Base-by-base conservation (phyloP, 2,113 vertebrate species). In the Lepisosteus oculatus region DNA sequence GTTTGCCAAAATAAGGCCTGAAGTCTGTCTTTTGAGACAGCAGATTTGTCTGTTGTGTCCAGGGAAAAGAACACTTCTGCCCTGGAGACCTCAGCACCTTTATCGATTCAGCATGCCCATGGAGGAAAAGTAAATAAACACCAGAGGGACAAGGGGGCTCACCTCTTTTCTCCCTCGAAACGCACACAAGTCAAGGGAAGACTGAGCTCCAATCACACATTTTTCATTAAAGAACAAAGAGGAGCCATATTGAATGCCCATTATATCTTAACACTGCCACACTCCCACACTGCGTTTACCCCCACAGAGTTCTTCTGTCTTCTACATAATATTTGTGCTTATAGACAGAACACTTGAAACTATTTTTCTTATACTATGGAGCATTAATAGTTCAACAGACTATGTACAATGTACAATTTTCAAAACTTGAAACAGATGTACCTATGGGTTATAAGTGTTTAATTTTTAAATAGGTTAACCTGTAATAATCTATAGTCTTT, bases 61-160 rank as follows among this genome's bases (percentile, higher is more conserved):
- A 29, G 43, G 54, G 6, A 72, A 55, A n/a, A 47, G 15, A 8
- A 68, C 15, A 14, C 47, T 5, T 74, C 78, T 51, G 74, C 76
- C 78, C 75, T 74, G 65, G 72, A 55, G 80, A 78, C 79, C 76
- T 77, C 72, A 80, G 78, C 86, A 81, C 79, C 76, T 85, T 78
- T 84, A 82, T 88, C 85, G 86, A 83, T 82, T 85, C 88, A 90
- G 90, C 86, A 90, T 90, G 87, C 88, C 80, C 83, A 78, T 86
- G 69, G 76, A 85, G 84, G 88, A 80, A 93, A 88, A 92, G 88
- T 89, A 90, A 92, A 92, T 91, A 93, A 93, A 93, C 86, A 92
- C 77, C 82, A 77, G 67, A 86, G 88, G 90, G 89, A 87, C 82
- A 81, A 68, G 86, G 59, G 90, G 83, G 85, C 87, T 88, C 85